These are phyloP conservation scores for Xiphorhynchus elegans DNA, from an alignment of 2,113 vertebrate genomes.

Conservation along the genomic window DNA sequence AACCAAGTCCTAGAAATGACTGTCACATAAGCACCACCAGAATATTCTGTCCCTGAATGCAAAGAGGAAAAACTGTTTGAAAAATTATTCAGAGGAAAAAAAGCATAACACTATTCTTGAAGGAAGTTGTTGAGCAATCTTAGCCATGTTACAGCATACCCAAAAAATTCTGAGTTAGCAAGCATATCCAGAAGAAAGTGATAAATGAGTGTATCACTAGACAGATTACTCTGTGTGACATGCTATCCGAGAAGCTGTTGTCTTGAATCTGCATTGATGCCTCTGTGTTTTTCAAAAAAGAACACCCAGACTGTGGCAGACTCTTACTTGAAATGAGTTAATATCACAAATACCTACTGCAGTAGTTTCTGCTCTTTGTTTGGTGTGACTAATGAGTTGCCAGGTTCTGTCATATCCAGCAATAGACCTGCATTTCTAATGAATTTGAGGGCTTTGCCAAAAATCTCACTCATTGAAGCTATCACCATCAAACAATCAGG, in stretches of 20 bases:
- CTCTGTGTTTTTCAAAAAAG: background rate
- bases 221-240: background rate
- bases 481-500: background rate
- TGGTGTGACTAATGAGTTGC: background rate
- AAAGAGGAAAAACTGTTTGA: background rate
- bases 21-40: background rate
- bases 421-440: background rate
- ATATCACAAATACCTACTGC: background rate
- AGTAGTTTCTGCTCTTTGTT: background rate
- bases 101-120: background rate
- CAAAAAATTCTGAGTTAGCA: background rate
- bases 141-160: background rate
- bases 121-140: background rate
- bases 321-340: background rate
- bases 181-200: background rate
- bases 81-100: background rate
- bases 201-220: background rate
- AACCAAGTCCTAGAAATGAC: background rate
- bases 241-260: background rate
- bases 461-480: background rate
- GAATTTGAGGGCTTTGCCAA: background rate
- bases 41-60: background rate
- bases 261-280: background rate
- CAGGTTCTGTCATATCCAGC: background rate
- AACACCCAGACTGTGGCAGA: background rate